A percentile compares a stretch with the other conserved stretches of the same genome.
phyloP scores from a whole-genome alignment of 1,140 invertebrate genomes.

The Dysdera silvatica region DNA sequence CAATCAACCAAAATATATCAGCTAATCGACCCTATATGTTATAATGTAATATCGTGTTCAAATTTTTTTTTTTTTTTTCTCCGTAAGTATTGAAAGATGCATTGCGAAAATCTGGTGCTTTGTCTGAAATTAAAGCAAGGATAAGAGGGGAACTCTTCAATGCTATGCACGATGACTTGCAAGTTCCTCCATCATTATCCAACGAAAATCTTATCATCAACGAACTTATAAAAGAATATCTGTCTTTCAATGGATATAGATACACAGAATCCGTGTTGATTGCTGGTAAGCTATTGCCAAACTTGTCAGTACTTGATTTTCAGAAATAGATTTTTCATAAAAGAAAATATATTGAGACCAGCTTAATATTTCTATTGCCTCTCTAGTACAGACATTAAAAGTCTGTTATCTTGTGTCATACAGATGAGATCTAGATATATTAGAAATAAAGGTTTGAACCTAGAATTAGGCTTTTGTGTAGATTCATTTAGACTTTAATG shows the following conservation, averaged over 20 bases:
- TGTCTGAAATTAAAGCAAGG: conserved; percentile 8
- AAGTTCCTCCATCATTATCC: conserved; percentile 7
- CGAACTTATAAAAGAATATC: conserved; percentile 26
- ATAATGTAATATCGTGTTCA: not conserved
- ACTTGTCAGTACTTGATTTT: too few species aligned
- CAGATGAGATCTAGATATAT: too few species aligned
- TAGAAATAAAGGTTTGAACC: too few species aligned
- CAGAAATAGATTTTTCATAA: too few species aligned
- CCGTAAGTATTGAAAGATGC: conserved; percentile 13
- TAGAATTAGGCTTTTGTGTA: too few species aligned
- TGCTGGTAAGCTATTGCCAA: conserved; percentile 14
- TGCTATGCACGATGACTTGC: conserved; percentile 16
- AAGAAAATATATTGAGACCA: too few species aligned
- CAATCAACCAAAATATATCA: too few species aligned
- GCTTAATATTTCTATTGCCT: too few species aligned
- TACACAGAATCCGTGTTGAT: conserved; percentile 23
- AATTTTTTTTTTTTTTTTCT: not conserved
- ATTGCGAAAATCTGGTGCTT: conserved; percentile 15
- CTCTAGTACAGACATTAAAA: too few species aligned
- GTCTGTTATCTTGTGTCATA: too few species aligned
- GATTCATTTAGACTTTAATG: too few species aligned
- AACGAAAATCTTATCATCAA: conserved; percentile 28
- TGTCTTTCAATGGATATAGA: conserved; percentile 26
- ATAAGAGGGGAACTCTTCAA: conserved; percentile 22
- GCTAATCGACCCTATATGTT: not conserved